phyloP scores from a whole-genome alignment of 2,888 invertebrate genomes.

The Lydus trimaculatus region DNA sequence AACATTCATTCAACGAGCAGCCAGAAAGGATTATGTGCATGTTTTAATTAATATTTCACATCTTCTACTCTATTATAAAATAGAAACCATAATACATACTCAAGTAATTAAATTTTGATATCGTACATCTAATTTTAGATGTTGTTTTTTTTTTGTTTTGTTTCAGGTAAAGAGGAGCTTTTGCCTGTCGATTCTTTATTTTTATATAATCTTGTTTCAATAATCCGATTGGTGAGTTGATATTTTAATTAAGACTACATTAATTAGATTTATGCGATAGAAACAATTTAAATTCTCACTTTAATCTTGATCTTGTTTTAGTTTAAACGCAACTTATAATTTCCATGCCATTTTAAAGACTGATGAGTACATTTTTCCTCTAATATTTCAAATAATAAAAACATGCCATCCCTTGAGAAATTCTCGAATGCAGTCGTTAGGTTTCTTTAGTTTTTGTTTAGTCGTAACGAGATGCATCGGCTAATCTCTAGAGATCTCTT shows the following conservation, averaged over 20 bases:
- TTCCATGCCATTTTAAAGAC: not conserved
- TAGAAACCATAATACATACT: not conserved
- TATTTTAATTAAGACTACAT: not conserved
- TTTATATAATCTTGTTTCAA: not conserved
- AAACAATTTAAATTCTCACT: not conserved
- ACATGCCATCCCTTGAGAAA: not conserved
- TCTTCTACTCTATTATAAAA: conserved; percentile 4
- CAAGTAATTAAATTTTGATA: conserved; percentile 13
- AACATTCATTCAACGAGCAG: conserved; percentile 16
- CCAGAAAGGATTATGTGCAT: conserved; percentile 18
- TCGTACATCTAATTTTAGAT: not conserved
- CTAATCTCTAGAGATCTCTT: conserved; percentile 29
- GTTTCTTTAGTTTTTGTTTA: conserved; percentile 5
- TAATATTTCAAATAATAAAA: not conserved
- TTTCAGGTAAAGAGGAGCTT: conserved; percentile 18
- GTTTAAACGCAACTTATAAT: not conserved
- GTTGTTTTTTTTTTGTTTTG: conserved; percentile 19
- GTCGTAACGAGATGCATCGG: conserved; percentile 21
- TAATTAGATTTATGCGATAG: not conserved
- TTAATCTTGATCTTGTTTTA: not conserved
- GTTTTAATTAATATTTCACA: conserved; percentile 27
- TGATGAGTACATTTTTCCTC: not conserved
- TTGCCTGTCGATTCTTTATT: not conserved
- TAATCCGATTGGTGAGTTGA: conserved; percentile 2
- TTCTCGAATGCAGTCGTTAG: not conserved